Conservation (phyloP, 2,888 invertebrate species). For the Ophion obscuratus region DNA sequence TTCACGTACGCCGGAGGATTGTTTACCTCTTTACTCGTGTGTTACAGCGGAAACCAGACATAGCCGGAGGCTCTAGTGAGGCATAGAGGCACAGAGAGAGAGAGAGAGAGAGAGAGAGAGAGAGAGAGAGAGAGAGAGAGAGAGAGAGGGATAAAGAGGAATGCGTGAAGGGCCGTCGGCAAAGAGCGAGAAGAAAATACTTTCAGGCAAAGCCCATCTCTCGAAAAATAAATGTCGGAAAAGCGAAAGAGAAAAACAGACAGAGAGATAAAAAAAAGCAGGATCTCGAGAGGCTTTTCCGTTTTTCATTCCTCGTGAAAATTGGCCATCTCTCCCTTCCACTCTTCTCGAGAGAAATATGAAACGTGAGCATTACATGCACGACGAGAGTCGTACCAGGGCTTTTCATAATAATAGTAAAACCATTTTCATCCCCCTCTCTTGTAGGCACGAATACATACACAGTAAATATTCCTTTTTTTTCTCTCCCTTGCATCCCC, state of each 20-base stretch:
- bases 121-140: constrained; percentile 8
- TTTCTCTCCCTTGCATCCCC: constrained; percentile 17
- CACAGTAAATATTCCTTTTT: constrained; percentile 6
- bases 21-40: constrained; percentile 22
- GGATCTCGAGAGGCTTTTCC: constrained; percentile 31
- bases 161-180: constrained; percentile 47
- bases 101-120: constrained; percentile 11
- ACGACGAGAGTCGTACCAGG: constrained; percentile 38
- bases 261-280: constrained; percentile 6
- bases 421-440: constrained; percentile 35
- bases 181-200: constrained; percentile 44
- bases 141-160: constrained; percentile 8
- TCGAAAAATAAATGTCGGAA: constrained; percentile 23
- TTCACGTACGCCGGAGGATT: constrained; percentile 31
- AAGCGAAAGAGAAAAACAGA: constrained; percentile 16
- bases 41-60: constrained; percentile 28
- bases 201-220: constrained; percentile 13
- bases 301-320: constrained; percentile 45
- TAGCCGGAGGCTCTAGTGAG: constrained; percentile 31
- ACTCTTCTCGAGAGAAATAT: constrained; percentile 36
- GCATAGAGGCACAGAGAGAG: neutral
- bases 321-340: constrained; percentile 43
- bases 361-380: constrained; percentile 53
- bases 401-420: constrained; percentile 58
- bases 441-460: constrained; percentile 21